Evolutionary conservation across 64 coral and sea anemone species (phyloP).

Genomic region (Dendrophyllia cribrosa): DNA sequence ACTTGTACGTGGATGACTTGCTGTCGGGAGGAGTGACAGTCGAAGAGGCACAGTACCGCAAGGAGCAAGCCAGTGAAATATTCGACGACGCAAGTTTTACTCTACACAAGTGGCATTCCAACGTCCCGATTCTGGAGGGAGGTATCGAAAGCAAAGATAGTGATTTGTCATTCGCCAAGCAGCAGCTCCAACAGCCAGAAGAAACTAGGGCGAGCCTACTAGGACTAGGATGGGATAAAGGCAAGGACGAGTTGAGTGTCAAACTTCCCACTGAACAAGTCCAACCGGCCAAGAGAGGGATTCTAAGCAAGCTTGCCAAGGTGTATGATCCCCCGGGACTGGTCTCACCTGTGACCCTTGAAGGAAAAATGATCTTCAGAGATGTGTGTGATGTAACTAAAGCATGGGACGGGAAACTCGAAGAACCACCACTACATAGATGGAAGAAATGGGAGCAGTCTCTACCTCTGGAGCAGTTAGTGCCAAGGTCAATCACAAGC

Average conservation of each 20-base stretch:
- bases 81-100: conserved; percentile 24
- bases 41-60: neutral
- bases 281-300: neutral
- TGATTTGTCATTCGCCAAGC: conserved; percentile 27
- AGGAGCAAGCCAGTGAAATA: neutral
- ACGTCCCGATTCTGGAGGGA: conserved; percentile 1
- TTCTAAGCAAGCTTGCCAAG: conserved; percentile 19
- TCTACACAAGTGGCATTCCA: conserved; percentile 46
- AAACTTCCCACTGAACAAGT: neutral
- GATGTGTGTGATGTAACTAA: neutral
- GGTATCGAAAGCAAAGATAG: neutral
- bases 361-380: neutral
- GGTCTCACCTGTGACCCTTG: conserved; percentile 16
- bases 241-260: conserved; percentile 16
- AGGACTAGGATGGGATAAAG: conserved; percentile 35
- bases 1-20: neutral
- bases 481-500: neutral
- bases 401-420: neutral
- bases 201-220: conserved; percentile 9
- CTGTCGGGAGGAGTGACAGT: neutral
- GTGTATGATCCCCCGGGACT: conserved; percentile 22
- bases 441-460: conserved; percentile 16
- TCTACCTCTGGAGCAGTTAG: neutral
- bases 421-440: neutral
- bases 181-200: conserved; percentile 15